Conservation (phyloP, 2,113 vertebrate species). For the Amia ocellicauda region DNA sequence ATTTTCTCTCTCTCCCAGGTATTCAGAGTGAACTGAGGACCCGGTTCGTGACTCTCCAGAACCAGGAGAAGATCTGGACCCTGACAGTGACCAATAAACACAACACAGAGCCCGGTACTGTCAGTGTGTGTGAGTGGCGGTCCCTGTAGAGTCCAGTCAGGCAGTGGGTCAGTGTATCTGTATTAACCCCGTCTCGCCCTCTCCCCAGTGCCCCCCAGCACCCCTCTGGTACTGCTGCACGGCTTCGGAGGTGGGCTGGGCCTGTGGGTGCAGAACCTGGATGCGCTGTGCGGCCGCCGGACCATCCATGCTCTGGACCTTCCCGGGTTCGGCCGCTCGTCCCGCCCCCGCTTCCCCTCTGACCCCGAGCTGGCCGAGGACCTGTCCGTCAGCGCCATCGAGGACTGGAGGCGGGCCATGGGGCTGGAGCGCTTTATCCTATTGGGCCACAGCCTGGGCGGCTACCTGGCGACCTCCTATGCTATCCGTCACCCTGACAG, state of each 20-base stretch:
- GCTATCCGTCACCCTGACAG: conserved; percentile 77
- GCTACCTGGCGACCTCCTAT: conserved; percentile 75
- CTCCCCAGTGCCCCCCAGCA: conserved; percentile 48
- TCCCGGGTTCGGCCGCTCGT: conserved; percentile 84
- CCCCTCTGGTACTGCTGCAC: conserved; percentile 85
- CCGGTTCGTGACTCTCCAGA: conserved; percentile 78
- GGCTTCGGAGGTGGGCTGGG: conserved; percentile 86
- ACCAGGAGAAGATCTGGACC: conserved; percentile 82
- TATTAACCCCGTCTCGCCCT: neutral
- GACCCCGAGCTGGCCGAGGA: conserved; percentile 76
- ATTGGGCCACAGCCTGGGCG: conserved; percentile 75
- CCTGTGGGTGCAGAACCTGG: conserved; percentile 84
- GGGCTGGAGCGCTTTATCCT: conserved; percentile 76
- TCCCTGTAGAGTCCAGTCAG: conserved; percentile 14
- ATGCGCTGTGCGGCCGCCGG: conserved; percentile 64
- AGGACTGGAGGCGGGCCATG: conserved; percentile 73
- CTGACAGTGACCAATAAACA: conserved; percentile 68
- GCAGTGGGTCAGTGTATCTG: neutral
- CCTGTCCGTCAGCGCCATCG: conserved; percentile 76
- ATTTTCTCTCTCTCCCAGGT: conserved; percentile 57
- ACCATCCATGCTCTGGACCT: conserved; percentile 77
- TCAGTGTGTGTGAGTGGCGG: too few species aligned
- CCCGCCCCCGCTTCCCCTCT: conserved; percentile 70
- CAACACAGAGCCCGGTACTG: conserved; percentile 36
- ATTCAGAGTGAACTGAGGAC: conserved; percentile 80